Conservation (phyloP, 2,888 invertebrate genomes). For the Diaperis boleti region DNA sequence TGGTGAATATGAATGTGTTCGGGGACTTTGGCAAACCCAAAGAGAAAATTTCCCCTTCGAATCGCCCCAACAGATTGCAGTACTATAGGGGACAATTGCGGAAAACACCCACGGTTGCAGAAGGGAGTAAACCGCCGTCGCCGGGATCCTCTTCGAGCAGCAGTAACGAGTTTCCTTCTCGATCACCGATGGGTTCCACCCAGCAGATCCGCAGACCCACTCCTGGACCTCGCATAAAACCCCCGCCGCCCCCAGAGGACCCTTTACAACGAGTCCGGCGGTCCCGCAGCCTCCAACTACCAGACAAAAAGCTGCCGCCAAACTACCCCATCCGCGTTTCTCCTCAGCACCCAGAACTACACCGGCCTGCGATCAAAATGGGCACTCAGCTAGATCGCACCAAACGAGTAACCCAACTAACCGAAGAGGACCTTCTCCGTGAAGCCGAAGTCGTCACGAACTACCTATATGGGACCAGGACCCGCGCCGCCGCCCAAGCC, state of each 20-base stretch:
- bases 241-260: conserved; percentile 51
- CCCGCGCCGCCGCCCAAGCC: conserved; percentile 69
- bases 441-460: conserved; percentile 71
- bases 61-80: conserved; percentile 55
- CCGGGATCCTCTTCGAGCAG: conserved; percentile 59
- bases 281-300: conserved; percentile 74
- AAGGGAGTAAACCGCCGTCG: conserved; percentile 58
- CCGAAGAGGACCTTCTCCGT: conserved; percentile 68
- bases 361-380: conserved; percentile 42
- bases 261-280: conserved; percentile 65
- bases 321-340: conserved; percentile 42
- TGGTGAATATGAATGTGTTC: conserved; percentile 60
- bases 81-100: conserved; percentile 57
- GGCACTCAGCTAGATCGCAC: conserved; percentile 25
- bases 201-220: conserved; percentile 52
- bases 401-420: conserved; percentile 31
- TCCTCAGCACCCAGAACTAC: conserved; percentile 46
- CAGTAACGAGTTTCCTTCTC: conserved; percentile 58
- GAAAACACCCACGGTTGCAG: conserved; percentile 63
- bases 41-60: conserved; percentile 62
- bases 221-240: conserved; percentile 34
- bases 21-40: conserved; percentile 50
- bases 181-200: conserved; percentile 54
- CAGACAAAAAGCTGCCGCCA: conserved; percentile 66
- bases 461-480: conserved; percentile 69